Base-by-base conservation (phyloP, 2,888 invertebrate species). In the Euclidia mi region DNA sequence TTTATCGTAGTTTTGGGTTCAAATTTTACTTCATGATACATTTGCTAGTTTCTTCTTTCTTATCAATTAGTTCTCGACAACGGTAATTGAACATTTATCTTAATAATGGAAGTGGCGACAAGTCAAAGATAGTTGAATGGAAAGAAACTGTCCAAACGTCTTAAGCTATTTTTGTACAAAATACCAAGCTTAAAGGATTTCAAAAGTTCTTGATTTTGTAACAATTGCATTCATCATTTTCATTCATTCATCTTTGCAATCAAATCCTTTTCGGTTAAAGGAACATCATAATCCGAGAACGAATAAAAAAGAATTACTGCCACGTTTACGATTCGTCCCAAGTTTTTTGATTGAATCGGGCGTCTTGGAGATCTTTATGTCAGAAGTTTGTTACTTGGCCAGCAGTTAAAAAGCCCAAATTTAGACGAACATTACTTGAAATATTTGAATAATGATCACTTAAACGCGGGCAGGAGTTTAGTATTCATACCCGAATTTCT, bases 271-370 rank as follows among this genome's bases (percentile, higher is more conserved):
- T 68, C 62, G 61, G 51, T 52, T 71, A 25, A 67, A 52, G 2
- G 40, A 29, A 45, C 51, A 71, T 57, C 43, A 50, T 58, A 69
- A 69, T 41, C 46, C 25, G 38, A 17, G 38, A 41, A 41, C 37
- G 63, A 35, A 44, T 42, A 38, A 59, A 69, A 72, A 67, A 64
- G 52, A 53, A 35, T 55, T 52, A 57, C 37, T 56, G 52, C 48
- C 38, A 18, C 38, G 63, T 68, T 72, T 68, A 72, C 73, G 64
- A 52, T 57, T 57, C 48, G 14, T 10, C 49, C 55, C 18, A 59
- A 70, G 37, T 59, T 68, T 71, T 72, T 72, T 70, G 69, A 70
- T 72, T 72, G 64, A 59, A 72, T 68, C 56, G 15, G 43, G 64
- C 69, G 59, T 68, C 59, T 64, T 72, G 53, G 43, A 68, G 63